A percentile compares a stretch with the other conserved stretches of the same genome.
Evolutionary conservation across 2,888 invertebrate genomes (phyloP).

Genomic region (Sipha maydis): DNA sequence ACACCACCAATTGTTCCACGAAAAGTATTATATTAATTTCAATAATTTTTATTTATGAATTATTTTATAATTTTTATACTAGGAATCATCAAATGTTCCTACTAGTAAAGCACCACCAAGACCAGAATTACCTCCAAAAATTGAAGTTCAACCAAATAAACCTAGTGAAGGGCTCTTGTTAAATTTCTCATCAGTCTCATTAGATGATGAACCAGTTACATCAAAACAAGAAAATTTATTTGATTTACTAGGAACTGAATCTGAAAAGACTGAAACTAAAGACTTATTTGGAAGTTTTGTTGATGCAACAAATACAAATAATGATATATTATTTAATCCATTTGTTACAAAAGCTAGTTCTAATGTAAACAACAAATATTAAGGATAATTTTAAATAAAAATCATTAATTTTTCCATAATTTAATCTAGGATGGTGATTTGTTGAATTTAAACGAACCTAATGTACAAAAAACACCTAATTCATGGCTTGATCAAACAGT

Average conservation of each 20-base stretch:
- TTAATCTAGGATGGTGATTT: slow-evolving; percentile 41
- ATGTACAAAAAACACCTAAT: slow-evolving; percentile 30
- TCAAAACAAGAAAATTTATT: slow-evolving; percentile 38
- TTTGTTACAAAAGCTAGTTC: slow-evolving; percentile 53
- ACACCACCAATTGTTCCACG: background rate
- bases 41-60: background rate
- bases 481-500: slow-evolving; percentile 45
- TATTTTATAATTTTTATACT: slow-evolving; percentile 1
- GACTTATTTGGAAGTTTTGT: slow-evolving; percentile 55
- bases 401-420: background rate
- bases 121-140: slow-evolving; percentile 35
- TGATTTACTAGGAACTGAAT: slow-evolving; percentile 51
- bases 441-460: slow-evolving; percentile 47
- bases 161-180: slow-evolving; percentile 47
- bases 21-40: slow-evolving; percentile 28
- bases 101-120: slow-evolving; percentile 31
- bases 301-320: slow-evolving; percentile 29
- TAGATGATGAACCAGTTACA: slow-evolving; percentile 47
- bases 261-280: slow-evolving; percentile 53
- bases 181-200: slow-evolving; percentile 54
- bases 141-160: slow-evolving; percentile 30
- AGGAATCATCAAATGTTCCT: slow-evolving; percentile 28
- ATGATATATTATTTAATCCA: slow-evolving; percentile 47
- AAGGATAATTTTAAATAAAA: background rate
- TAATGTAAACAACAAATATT: slow-evolving; percentile 25